These are phyloP conservation scores for Alces alces DNA, from an alignment of 2,113 vertebrate species.

Conservation along the genomic window DNA sequence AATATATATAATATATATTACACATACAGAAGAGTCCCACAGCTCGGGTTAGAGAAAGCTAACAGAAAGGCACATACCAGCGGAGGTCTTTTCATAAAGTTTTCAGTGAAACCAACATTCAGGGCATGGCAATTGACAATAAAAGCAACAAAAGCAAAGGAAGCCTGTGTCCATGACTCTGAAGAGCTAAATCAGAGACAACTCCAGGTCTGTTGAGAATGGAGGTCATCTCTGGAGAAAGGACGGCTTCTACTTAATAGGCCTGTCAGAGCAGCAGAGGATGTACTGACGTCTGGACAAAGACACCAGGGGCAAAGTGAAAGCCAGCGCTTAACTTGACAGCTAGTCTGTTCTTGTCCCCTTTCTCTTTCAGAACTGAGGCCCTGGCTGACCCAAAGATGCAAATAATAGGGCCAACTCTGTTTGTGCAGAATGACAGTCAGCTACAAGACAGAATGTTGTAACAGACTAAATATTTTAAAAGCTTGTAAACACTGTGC, in stretches of 20 bases:
- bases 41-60: constrained; percentile 25
- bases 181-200: not conserved
- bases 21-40: constrained; percentile 3
- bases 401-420: not conserved
- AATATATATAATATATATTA: constrained; percentile 62
- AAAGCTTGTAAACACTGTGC: constrained; percentile 58
- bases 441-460: not conserved
- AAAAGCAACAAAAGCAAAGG: not conserved
- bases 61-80: constrained; percentile 8
- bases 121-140: not conserved
- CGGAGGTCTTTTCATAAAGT: not conserved
- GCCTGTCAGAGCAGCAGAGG: not conserved
- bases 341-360: not conserved
- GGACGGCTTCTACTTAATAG: not conserved
- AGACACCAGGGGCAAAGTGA: not conserved
- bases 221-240: constrained; percentile 20
- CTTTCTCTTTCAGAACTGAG: not conserved
- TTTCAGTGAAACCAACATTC: constrained; percentile 6
- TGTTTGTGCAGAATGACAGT: not conserved
- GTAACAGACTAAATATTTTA: constrained; percentile 41
- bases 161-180: not conserved
- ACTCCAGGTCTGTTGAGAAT: not conserved
- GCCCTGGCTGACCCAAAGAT: not conserved
- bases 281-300: constrained; percentile 7
- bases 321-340: not conserved